Percentiles rank a stretch among this genome's conserved stretches.
These are phyloP conservation scores for Mnemiopsis leidyi DNA, from an alignment of 37 sponge, comb jelly and placozoan species.

Conservation along the genomic window DNA sequence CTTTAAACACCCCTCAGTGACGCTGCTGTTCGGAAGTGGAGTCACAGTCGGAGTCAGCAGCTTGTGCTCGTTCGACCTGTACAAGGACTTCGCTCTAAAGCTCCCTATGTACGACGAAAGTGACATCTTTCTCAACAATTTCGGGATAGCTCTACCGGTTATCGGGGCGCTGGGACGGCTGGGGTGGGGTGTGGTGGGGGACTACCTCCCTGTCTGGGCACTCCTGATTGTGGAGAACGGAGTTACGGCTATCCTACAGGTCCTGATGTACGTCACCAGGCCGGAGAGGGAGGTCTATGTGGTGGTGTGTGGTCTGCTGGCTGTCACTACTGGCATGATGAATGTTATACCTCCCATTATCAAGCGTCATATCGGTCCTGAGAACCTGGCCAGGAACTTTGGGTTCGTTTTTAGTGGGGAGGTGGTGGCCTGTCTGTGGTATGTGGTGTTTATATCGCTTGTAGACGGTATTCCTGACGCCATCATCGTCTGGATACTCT, in stretches of 20 bases:
- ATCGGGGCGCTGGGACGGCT: not conserved
- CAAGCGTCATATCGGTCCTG: not conserved
- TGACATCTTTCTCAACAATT: not conserved
- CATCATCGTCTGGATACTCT: not conserved
- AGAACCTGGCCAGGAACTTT: not conserved
- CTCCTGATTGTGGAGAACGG: not conserved
- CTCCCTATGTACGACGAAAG: not conserved
- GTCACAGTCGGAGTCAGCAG: not conserved
- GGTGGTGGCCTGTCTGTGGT: not conserved
- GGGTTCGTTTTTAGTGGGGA: not conserved
- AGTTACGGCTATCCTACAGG: not conserved
- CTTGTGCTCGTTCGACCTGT: not conserved
- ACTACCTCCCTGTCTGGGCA: not conserved
- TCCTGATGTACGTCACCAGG: not conserved
- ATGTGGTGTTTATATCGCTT: not conserved
- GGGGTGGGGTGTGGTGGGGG: not conserved
- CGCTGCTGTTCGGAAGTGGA: not conserved
- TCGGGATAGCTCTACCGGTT: not conserved
- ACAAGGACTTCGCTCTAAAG: constrained; percentile 5
- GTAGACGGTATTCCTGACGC: not conserved
- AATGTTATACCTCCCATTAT: not conserved
- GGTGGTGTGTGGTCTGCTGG: not conserved
- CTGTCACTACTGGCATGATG: not conserved
- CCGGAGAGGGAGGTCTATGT: not conserved
- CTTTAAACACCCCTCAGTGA: not conserved